Evolutionary conservation across 2,888 invertebrate species (phyloP).

Genomic region (Ornithoptera alexandrae): DNA sequence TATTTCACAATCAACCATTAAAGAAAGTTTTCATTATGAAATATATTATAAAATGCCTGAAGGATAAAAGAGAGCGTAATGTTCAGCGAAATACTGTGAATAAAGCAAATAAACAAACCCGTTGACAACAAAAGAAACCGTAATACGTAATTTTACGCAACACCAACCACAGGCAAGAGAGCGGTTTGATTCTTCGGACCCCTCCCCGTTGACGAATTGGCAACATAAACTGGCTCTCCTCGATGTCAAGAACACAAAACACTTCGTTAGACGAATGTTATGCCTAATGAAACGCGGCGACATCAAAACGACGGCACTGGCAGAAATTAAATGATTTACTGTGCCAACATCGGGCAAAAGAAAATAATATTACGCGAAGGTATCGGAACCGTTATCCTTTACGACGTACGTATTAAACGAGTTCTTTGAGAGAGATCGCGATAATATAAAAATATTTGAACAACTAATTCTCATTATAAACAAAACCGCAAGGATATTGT

Average conservation of each 20-base stretch:
- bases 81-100: neutral
- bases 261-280: constrained; percentile 38
- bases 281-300: constrained; percentile 35
- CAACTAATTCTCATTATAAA: constrained; percentile 9
- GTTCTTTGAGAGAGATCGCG: neutral
- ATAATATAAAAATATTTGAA: constrained; percentile 14
- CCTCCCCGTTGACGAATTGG: constrained; percentile 42
- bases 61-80: too few species aligned
- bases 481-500: neutral
- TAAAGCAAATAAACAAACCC: constrained; percentile 37
- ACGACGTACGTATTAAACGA: constrained; percentile 1
- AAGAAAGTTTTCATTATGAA: too few species aligned
- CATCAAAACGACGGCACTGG: constrained; percentile 36
- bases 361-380: constrained; percentile 2
- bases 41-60: too few species aligned
- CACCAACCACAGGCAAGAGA: constrained; percentile 49
- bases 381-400: constrained; percentile 8
- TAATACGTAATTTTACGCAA: constrained; percentile 62
- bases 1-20: too few species aligned
- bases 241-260: constrained; percentile 52
- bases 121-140: constrained; percentile 54
- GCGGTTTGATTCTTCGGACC: constrained; percentile 43
- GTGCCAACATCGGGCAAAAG: neutral
- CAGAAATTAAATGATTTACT: constrained; percentile 24
- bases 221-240: constrained; percentile 43